A percentile compares a stretch with the other conserved stretches of the same genome.
phyloP scores from a whole-genome alignment of 2,797 vertebrate species.

The Aeoliscus strigatus region DNA sequence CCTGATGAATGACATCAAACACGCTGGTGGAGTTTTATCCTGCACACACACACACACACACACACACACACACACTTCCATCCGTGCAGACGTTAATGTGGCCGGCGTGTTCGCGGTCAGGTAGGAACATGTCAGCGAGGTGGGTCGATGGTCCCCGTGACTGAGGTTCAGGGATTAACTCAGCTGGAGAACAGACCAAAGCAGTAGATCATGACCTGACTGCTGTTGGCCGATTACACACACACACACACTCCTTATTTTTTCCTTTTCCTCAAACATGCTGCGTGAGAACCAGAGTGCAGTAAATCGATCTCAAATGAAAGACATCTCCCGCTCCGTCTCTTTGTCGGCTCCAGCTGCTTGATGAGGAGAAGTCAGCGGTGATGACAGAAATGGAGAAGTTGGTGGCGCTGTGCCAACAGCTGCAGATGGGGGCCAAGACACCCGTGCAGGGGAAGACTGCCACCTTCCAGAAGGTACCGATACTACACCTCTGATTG shows the following conservation, averaged over 20 bases:
- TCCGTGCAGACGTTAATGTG: too few species aligned
- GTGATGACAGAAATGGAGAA: constrained; percentile 89
- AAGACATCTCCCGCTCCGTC: constrained; percentile 8
- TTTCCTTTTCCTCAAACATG: too few species aligned
- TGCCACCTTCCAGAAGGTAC: constrained; percentile 92
- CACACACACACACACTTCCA: too few species aligned
- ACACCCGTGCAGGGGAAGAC: constrained; percentile 86
- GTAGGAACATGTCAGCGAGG: constrained; percentile 9
- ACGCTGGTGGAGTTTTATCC: too few species aligned
- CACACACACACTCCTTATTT: too few species aligned
- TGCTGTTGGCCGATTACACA: constrained; percentile 37
- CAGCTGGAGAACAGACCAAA: constrained; percentile 40
- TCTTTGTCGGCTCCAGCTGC: constrained; percentile 74
- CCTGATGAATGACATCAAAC: constrained; percentile 67
- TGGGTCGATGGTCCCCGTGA: constrained; percentile 27
- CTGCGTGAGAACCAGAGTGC: too few species aligned
- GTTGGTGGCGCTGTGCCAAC: constrained; percentile 83
- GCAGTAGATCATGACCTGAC: constrained; percentile 30
- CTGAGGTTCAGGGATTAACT: constrained; percentile 43
- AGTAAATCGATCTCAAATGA: constrained; percentile 7
- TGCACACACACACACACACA: too few species aligned
- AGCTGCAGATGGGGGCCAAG: constrained; percentile 86
- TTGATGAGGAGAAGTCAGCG: constrained; percentile 81
- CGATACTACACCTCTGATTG: too few species aligned
- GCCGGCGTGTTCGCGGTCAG: constrained; percentile 2